Evolutionary conservation across 2,113 vertebrate genomes (phyloP).

Genomic region (Symphodus melops): DNA sequence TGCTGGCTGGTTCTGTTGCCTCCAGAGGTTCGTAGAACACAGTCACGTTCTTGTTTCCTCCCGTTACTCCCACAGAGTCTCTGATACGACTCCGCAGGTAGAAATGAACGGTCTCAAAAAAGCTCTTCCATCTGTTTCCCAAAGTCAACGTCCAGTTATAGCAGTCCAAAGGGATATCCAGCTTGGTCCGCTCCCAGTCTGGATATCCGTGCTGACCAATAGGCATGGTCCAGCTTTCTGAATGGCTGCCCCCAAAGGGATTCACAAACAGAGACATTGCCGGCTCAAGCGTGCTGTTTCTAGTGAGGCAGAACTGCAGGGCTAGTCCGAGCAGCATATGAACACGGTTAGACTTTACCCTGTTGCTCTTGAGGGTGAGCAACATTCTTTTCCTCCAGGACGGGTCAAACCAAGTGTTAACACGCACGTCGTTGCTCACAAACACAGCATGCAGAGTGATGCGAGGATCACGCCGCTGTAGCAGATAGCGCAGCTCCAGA

Average conservation of each 20-base stretch:
- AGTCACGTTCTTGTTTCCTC: constrained; percentile 81
- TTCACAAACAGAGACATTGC: constrained; percentile 96
- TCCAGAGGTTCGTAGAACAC: constrained; percentile 89
- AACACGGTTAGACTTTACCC: constrained; percentile 92
- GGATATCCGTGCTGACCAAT: constrained; percentile 92
- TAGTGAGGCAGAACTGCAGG: constrained; percentile 95
- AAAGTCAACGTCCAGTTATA: constrained; percentile 96
- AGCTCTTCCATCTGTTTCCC: constrained; percentile 98
- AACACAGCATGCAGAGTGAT: constrained; percentile 93
- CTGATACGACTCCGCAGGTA: constrained; percentile 94
- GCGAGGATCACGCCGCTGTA: constrained; percentile 90
- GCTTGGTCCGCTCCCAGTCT: constrained; percentile 93
- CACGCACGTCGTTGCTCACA: constrained; percentile 95
- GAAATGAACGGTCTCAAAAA: constrained; percentile 98
- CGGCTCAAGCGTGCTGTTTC: constrained; percentile 95
- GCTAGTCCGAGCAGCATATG: constrained; percentile 93
- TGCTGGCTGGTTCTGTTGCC: constrained; percentile 87
- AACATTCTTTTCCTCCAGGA: constrained; percentile 98
- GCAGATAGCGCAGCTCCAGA: constrained; percentile 91
- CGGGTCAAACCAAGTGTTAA: constrained; percentile 97
- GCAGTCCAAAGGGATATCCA: constrained; percentile 92
- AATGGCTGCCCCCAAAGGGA: constrained; percentile 97
- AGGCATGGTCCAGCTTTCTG: constrained; percentile 98
- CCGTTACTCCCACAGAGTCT: constrained; percentile 69
- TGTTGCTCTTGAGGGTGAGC: constrained; percentile 97